A percentile compares a stretch with the other conserved stretches of the same genome.
These are phyloP conservation scores for Heliconius charithonia DNA, from an alignment of 2,888 invertebrate species.

Conservation along the genomic window DNA sequence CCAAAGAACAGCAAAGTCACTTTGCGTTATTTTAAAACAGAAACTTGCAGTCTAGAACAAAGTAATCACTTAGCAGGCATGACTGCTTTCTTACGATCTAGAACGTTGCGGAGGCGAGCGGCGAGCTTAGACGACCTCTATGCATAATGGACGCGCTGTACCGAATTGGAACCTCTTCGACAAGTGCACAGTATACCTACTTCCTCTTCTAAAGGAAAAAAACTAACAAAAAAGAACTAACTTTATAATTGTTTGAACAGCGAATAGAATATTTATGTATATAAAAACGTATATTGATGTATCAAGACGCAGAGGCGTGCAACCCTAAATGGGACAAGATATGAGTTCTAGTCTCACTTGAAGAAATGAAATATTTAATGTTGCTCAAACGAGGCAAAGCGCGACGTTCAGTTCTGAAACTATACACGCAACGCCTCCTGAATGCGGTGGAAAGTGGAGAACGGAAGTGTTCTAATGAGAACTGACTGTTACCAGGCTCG, in stretches of 20 bases:
- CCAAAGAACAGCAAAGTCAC: not conserved
- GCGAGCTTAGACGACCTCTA: slow-evolving; percentile 22
- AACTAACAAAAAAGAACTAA: not conserved
- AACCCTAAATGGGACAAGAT: too few relatives aligned
- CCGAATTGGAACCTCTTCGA: slow-evolving; percentile 16
- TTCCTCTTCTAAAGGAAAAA: not conserved
- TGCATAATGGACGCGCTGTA: slow-evolving; percentile 26
- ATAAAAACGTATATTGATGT: too few relatives aligned
- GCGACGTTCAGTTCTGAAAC: too few relatives aligned
- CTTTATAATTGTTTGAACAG: not conserved
- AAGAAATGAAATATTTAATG: too few relatives aligned
- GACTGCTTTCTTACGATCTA: slow-evolving; percentile 18
- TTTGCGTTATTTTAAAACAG: slow-evolving; percentile 1
- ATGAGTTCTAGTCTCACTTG: too few relatives aligned
- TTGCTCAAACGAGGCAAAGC: too few relatives aligned
- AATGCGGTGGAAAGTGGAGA: too few relatives aligned
- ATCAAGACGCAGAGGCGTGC: too few relatives aligned
- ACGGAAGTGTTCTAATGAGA: too few relatives aligned
- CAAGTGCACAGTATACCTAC: slow-evolving; percentile 4
- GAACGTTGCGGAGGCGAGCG: slow-evolving; percentile 14
- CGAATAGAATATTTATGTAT: too few relatives aligned
- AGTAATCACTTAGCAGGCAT: slow-evolving; percentile 24
- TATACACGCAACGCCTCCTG: too few relatives aligned
- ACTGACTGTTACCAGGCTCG: too few relatives aligned
- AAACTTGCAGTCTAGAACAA: slow-evolving; percentile 23